Conservation (phyloP, 2,113 vertebrate genomes). For the Copsychus sechellarum region DNA sequence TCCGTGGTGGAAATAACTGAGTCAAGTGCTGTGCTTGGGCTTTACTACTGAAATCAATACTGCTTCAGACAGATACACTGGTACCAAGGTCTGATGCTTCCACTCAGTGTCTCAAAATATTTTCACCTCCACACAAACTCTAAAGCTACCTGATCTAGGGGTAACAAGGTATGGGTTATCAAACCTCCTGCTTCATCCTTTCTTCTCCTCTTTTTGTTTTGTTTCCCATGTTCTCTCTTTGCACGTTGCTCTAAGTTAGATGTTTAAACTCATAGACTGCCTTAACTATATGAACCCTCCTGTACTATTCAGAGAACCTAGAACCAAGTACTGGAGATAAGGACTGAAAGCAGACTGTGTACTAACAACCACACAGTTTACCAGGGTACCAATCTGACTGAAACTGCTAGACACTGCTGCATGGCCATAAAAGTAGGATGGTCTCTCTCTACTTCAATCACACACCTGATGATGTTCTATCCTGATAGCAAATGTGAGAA, state of each 20-base stretch:
- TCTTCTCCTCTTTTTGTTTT: not conserved
- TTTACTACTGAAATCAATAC: not conserved
- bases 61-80: not conserved
- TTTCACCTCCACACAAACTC: not conserved
- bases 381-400: not conserved
- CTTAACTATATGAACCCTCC: not conserved
- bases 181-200: not conserved
- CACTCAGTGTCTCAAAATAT: not conserved
- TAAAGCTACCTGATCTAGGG: not conserved
- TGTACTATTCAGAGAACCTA: not conserved
- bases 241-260: not conserved
- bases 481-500: accelerated
- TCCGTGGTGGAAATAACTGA: not conserved
- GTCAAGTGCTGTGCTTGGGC: not conserved
- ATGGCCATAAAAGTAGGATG: not conserved
- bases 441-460: not conserved
- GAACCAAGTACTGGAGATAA: not conserved
- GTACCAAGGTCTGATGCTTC: not conserved
- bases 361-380: not conserved
- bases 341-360: not conserved
- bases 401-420: not conserved
- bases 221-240: not conserved
- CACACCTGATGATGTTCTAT: accelerated
- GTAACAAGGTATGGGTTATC: not conserved
- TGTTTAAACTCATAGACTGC: not conserved